Conservation (phyloP, 2,797 vertebrate species). For the Eidolon dupreanum region DNA sequence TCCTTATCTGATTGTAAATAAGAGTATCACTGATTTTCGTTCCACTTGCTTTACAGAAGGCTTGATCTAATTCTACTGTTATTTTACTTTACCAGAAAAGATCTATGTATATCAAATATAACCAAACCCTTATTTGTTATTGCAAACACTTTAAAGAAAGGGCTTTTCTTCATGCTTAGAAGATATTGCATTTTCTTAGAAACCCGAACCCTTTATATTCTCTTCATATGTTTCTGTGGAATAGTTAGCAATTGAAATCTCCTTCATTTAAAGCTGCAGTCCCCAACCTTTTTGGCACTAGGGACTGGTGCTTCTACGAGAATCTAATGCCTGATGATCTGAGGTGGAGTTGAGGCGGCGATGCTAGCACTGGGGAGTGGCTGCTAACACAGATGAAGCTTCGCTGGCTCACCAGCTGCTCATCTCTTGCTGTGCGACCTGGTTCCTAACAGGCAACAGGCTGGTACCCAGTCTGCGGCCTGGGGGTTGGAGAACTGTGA, state of each 20-base stretch:
- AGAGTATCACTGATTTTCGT: conserved; percentile 18
- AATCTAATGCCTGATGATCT: no score
- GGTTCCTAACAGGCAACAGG: no score
- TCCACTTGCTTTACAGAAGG: conserved; percentile 19
- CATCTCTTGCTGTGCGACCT: no score
- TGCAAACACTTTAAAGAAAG: conserved; percentile 60
- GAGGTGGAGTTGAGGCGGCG: no score
- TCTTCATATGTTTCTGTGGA: conserved; percentile 76
- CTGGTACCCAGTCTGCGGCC: no score
- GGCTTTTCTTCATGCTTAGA: conserved; percentile 55
- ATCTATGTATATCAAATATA: conserved; percentile 50
- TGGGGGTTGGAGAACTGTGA: no score
- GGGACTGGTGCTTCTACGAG: no score
- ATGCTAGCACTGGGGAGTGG: no score
- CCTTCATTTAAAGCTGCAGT: conserved; percentile 71
- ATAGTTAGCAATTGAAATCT: conserved; percentile 78
- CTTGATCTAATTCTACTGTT: conserved; percentile 21
- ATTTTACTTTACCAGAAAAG: conserved; percentile 49
- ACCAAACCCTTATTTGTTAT: conserved; percentile 60
- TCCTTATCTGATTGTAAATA: conserved; percentile 25
- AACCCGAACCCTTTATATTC: conserved; percentile 64
- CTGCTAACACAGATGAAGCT: no score
- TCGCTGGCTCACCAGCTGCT: no score
- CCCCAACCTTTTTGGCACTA: no score
- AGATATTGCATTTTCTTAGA: conserved; percentile 71